A percentile compares a stretch with the other conserved stretches of the same genome.
Conservation (phyloP, 2,113 vertebrate genomes). For the Melospiza melodia region DNA sequence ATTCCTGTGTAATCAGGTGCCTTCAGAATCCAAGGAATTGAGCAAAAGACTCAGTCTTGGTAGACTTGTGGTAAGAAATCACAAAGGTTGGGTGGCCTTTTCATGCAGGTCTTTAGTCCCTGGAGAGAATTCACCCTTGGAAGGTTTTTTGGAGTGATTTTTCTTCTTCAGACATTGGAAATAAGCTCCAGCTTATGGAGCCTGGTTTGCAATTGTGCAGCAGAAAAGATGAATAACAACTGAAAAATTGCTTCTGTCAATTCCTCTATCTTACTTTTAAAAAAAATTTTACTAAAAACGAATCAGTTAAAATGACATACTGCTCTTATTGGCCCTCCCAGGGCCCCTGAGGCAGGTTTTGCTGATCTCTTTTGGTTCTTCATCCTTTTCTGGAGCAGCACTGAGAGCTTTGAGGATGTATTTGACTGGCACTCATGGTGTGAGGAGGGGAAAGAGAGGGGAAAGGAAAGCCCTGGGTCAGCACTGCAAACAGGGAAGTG, state of each 20-base stretch:
- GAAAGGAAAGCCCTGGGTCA: not conserved
- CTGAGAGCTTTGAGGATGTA: not conserved
- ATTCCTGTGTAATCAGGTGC: not conserved
- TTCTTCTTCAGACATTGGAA: not conserved
- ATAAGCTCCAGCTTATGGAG: not conserved
- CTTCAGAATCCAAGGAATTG: not conserved
- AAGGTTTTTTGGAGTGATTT: not conserved
- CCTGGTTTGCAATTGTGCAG: not conserved
- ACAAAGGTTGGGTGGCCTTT: not conserved
- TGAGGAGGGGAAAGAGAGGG: not conserved
- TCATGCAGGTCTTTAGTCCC: not conserved
- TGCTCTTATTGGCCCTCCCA: not conserved
- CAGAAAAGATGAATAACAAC: not conserved
- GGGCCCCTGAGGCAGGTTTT: not conserved
- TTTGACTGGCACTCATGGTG: not conserved
- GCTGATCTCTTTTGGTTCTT: not conserved
- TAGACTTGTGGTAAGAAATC: not conserved
- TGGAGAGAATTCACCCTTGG: not conserved
- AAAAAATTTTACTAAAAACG: not conserved
- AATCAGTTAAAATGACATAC: not conserved
- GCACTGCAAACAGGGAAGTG: not conserved
- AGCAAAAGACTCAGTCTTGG: not conserved
- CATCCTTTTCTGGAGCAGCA: not conserved
- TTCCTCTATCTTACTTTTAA: not conserved
- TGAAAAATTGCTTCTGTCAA: not conserved